Evolutionary conservation across 1,140 invertebrate species (phyloP), one percentile per base, ranked within the genome.

Genomic region (Pachyrhynchus sulphureomaculatus): DNA sequence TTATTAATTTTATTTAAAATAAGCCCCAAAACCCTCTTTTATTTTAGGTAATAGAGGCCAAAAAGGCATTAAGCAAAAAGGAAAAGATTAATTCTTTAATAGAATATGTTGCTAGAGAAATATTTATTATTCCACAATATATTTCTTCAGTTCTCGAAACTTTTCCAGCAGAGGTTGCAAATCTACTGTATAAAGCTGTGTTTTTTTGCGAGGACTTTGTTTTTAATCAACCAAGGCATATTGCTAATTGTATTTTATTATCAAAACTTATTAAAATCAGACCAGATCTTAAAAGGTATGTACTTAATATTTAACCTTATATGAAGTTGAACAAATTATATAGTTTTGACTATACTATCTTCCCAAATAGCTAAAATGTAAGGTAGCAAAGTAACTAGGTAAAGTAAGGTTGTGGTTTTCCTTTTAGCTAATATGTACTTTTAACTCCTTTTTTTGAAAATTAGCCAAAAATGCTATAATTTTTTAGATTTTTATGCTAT

Each of bases 41-140:
- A 37, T 53, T 41, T 41, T 18, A 57, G 55, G 12, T 53, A 42
- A n/a, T 45, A 9, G 24, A 49, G 6, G 15, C 34, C 26, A 51
- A 52, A 17, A 64, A 62, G 18, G 26, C 44, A 5, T 47, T 58
- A 12, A 54, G 39, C 10, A n/a, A 44, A 48, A 21, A 33, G 3
- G 48, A 57, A 15, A 62, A 56, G 32, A 52, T 58, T 49, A 37
- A 62, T 10, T 23, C 9, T 8, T 51, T 64, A 37, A 49, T 70
- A 10, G 33, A 64, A 51, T 70, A 68, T 39, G 52, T 70, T 21
- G 55, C 65, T 18, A 55, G 41, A 42, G 65, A 67, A 39, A 56
- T 70, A 21, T 45, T 73, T 13, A 53, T 66, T 23, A 41, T 64
- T 47, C 66, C 70, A 13, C 57, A 62, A 33, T 66, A 71, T 63